Base-by-base conservation (phyloP, 2,113 vertebrate species). In the Anser brachyrhynchus region DNA sequence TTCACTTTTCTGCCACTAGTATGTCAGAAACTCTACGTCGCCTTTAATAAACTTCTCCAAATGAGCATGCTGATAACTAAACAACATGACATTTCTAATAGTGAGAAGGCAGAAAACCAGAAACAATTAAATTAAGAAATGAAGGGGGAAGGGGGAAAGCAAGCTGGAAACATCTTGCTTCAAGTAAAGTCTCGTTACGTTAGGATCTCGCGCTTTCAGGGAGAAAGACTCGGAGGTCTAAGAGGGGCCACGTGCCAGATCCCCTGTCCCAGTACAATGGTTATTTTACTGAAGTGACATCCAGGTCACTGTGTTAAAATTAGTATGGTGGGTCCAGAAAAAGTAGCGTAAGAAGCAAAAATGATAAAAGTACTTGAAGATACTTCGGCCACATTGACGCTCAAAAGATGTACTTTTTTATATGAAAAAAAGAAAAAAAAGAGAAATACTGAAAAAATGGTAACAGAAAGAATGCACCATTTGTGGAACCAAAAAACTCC, bases 41-140 rank as follows among this genome's bases (percentile, higher is more conserved):
- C 73, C 90, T 95, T 95, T 93, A 96, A 96, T 96, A 96, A 96
- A 96, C 82, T 92, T 96, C 79, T 94, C 72, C 79, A 97, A 95
- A 85, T 41, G 46, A 96, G 59, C 64, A 71, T n/a, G 76, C 87
- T 96, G 93, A 75, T 95, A 97, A 92, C 84, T 66, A 87, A 96
- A 90, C 64, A 96, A 94, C 67, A 75, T 93, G 94, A 93, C 92
- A 96, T 94, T 92, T 96, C 51, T 87, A 93, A 90, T 80, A 92
- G 90, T n/a, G 70, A 94, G 89, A 93, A 96, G 57, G 86, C 92
- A 96, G 87, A 94, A 97, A 96, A 77, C 55, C 90, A 96, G 94
- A 95, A 97, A 93, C 67, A 90, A 97, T 95, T 87, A 91, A 39
- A 91, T 91, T 91, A 64, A 57, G 57, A 94, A 95, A 87, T 35